Percentiles rank a stretch among this genome's conserved stretches.
Conservation (phyloP, 2,797 vertebrate species). For the Florisuga fusca region DNA sequence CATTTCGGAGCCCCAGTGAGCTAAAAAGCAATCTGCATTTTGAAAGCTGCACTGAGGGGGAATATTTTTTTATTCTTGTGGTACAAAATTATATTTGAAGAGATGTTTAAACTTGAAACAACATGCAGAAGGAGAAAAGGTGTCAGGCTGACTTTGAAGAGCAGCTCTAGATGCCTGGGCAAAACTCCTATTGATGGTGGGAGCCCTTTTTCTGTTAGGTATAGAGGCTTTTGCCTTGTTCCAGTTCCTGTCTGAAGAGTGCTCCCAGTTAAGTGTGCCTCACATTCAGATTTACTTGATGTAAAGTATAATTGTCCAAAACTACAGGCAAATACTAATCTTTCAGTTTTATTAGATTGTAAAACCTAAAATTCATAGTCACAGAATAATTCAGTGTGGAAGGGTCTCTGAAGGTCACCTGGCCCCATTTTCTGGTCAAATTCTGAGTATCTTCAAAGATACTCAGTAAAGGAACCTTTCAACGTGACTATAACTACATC, state of each 20-base stretch:
- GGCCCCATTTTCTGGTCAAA: conserved; percentile 1
- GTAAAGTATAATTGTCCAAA: neutral
- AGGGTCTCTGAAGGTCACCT: neutral
- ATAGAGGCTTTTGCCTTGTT: neutral
- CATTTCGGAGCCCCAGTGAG: neutral
- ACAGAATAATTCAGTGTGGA: neutral
- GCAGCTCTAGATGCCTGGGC: neutral
- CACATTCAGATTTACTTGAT: neutral
- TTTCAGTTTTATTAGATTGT: neutral
- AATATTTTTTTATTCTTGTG: neutral
- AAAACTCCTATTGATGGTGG: neutral
- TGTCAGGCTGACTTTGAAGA: neutral
- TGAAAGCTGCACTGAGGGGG: neutral
- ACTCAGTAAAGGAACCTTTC: too few relatives aligned
- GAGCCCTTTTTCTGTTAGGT: neutral
- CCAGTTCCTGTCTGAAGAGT: neutral
- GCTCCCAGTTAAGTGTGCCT: neutral
- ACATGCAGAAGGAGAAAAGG: neutral
- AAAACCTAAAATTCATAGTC: neutral
- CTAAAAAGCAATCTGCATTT: neutral
- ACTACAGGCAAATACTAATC: neutral
- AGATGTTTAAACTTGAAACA: neutral
- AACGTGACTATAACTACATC: too few relatives aligned
- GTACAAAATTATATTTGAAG: neutral
- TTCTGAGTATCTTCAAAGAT: conserved; percentile 24